Percentiles rank a stretch among this genome's conserved stretches.
Conservation (phyloP, 2,888 invertebrate genomes). For the Phragmatobia fuliginosa region DNA sequence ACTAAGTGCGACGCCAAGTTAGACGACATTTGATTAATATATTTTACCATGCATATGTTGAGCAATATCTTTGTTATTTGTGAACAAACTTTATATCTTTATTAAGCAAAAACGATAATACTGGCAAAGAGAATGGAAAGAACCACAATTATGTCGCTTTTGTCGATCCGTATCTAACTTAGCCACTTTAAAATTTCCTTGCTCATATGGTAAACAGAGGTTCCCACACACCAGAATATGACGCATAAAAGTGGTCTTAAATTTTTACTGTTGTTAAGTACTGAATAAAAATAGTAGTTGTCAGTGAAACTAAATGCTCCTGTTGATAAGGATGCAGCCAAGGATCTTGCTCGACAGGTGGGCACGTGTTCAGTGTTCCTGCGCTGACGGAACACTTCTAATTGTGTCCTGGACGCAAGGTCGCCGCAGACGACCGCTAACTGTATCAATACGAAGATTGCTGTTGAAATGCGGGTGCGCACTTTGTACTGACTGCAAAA, state of each 20-base stretch:
- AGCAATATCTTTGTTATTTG: too few relatives aligned
- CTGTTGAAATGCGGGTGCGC: conserved; percentile 70
- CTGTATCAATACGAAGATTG: conserved; percentile 81
- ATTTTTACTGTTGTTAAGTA: not conserved
- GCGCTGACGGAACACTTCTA: conserved; percentile 66
- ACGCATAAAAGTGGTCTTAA: not conserved
- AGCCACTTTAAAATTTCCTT: not conserved
- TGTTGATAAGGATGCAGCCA: conserved; percentile 63
- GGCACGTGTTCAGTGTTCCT: conserved; percentile 63
- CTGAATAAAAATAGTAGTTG: conserved; percentile 7
- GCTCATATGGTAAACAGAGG: not conserved
- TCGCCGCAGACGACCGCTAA: conserved; percentile 64
- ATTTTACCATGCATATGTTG: too few relatives aligned
- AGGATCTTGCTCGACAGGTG: conserved; percentile 53
- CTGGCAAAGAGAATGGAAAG: not conserved
- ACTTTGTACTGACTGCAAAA: conserved; percentile 54
- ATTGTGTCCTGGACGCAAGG: conserved; percentile 77
- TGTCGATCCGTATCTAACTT: not conserved
- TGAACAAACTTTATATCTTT: not conserved
- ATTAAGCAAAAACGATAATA: not conserved
- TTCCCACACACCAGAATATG: not conserved
- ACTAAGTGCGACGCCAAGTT: not conserved
- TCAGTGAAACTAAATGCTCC: conserved; percentile 19
- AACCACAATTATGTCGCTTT: not conserved
- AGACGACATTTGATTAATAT: not conserved